phyloP scores from a whole-genome alignment of 30 jellyfish, hydroid and myxozoan species.

The Clytia hemisphaerica region DNA sequence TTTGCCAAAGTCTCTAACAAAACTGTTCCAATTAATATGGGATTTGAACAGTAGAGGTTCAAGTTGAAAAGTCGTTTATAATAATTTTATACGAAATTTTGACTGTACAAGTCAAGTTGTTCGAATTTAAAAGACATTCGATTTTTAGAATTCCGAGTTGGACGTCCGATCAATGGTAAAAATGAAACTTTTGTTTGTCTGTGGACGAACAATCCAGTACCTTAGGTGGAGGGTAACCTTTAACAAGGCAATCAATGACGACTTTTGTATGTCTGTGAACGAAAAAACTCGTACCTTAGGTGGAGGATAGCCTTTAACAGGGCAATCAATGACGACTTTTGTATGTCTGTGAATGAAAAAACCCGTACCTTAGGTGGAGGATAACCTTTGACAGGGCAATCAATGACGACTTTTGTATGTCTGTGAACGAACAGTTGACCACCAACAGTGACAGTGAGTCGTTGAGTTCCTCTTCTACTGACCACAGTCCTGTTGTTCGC shows the following conservation, averaged over 20 bases:
- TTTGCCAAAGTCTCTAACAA: too few relatives aligned
- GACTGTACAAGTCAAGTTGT: too few relatives aligned
- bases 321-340: slow-evolving; percentile 1
- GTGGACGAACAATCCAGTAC: too few relatives aligned
- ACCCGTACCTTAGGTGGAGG: slow-evolving; percentile 21
- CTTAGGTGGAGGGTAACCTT: slow-evolving; percentile 18
- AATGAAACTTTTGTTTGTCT: too few relatives aligned
- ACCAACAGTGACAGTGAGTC: neutral
- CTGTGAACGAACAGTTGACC: slow-evolving; percentile 3
- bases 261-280: neutral
- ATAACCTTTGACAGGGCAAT: slow-evolving; percentile 14
- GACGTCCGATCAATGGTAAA: too few relatives aligned
- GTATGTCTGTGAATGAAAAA: neutral
- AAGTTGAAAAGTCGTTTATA: too few relatives aligned
- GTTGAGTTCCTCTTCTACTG: neutral
- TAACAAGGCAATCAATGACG: slow-evolving; percentile 6
- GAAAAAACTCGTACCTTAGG: slow-evolving; percentile 20
- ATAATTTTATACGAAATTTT: too few relatives aligned
- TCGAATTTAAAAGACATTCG: too few relatives aligned
- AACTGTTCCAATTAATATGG: too few relatives aligned
- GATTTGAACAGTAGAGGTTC: too few relatives aligned
- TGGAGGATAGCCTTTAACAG: slow-evolving; percentile 15
- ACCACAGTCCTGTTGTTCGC: too few relatives aligned
- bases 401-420: neutral
- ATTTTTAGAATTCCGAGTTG: too few relatives aligned